These are phyloP conservation scores for Strigamia crassipes DNA, from an alignment of 2,888 invertebrate species.

Conservation along the genomic window DNA sequence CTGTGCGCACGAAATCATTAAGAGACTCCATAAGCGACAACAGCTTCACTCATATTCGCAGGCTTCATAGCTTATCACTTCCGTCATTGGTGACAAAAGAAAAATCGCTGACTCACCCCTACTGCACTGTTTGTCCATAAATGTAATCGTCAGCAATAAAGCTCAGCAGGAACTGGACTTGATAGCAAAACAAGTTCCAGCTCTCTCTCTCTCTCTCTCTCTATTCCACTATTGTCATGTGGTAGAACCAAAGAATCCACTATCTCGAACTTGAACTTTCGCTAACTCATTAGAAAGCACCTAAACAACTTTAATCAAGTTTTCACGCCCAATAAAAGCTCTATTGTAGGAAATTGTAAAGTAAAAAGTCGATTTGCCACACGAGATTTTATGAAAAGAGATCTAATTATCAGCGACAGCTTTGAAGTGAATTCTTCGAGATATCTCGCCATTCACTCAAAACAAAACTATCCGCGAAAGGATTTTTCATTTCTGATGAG, in stretches of 20 bases:
- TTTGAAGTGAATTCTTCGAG: no score
- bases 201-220: background rate
- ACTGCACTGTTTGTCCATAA: slow-evolving; percentile 30
- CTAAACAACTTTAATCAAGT: background rate
- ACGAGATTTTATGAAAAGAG: no score
- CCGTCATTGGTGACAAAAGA: slow-evolving; percentile 26
- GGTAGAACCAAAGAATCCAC: background rate
- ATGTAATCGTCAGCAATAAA: slow-evolving; percentile 27
- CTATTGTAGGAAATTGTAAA: no score
- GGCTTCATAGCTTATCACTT: slow-evolving; percentile 21
- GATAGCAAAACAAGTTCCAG: slow-evolving; percentile 18
- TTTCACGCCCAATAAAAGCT: no score
- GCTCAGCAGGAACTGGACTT: slow-evolving; percentile 13
- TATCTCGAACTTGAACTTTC: background rate
- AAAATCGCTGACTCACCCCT: slow-evolving; percentile 15
- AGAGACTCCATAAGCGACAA: background rate
- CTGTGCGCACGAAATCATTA: background rate
- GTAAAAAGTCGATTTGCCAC: no score
- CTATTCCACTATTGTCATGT: background rate
- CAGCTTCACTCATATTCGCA: slow-evolving; percentile 4
- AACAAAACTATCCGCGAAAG: no score
- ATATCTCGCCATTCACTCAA: no score
- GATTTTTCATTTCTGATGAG: no score
- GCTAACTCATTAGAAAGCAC: background rate
- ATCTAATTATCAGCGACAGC: no score